Base-by-base conservation (phyloP, 37 sponge, comb jelly and placozoan species). In the Spongia lamella region DNA sequence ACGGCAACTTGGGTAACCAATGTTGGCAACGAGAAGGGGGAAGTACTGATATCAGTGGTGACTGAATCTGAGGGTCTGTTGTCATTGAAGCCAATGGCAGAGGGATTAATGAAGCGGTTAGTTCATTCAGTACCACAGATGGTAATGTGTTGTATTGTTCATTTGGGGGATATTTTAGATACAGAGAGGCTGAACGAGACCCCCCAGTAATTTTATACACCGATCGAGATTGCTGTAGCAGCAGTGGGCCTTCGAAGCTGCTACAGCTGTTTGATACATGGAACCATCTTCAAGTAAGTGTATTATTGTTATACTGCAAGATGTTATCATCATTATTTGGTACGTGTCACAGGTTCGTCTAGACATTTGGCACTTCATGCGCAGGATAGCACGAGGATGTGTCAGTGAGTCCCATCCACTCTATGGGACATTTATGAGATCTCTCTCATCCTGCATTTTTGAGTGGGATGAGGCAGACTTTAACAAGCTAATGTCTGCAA, bases 11-110 rank as follows among this genome's bases (percentile, higher is more conserved):
- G 65, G 80, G 72, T 68, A 1, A 85, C 86, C 0, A 85, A 85
- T 43, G 56, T 85, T 0, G 86, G 86, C 1, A 85, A 85, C 27
- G 86, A 85, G 69, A 79, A 68, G 14, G 80, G 80, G 58, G 86
- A 85, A 38, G 55, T 85, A n/a, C 37, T 85, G n/a, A 35, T 13
- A 43, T 51, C 37, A 3, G 77, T 82, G 31, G 68, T 81, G 19
- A 81, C 74, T 3, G 7, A 3, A 1, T 81, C 82, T 50, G 82
- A 72, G 67, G 34, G 52, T 3, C 21, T 34, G 3, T 31, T 1
- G 1, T 9, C 32, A 3, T 43, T 81, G 20, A 38, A 17, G 0
- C 14, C 26, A 3, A 32, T 82, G 68, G 83, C 83, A 32, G 58
- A 73, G 32, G 68, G 75, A 1, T 58, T 82, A 21, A 30, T 73